These are phyloP conservation scores for Cryptophagus acutangulus DNA, from an alignment of 2,888 invertebrate genomes.

Conservation along the genomic window DNA sequence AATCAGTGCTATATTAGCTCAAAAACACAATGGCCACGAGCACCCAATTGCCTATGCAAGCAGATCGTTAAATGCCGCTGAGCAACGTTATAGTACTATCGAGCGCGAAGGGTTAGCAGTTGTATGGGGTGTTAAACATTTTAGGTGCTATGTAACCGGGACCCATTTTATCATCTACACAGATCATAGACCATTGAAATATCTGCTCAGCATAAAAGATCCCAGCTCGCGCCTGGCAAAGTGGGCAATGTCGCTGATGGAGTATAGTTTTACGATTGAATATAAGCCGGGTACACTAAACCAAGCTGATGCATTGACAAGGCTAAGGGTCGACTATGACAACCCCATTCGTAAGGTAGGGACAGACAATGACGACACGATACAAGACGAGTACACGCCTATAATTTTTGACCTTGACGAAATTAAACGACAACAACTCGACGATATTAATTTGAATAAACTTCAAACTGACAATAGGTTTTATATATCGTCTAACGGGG, in stretches of 20 bases:
- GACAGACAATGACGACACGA: neutral
- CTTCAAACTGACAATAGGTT: neutral
- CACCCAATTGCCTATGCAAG: slow-evolving; percentile 5
- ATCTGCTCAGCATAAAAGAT: slow-evolving; percentile 21
- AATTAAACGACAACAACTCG: neutral
- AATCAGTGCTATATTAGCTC: slow-evolving; percentile 3
- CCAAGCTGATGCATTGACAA: slow-evolving; percentile 1
- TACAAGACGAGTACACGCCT: neutral
- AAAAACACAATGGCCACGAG: neutral
- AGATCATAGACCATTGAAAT: slow-evolving; percentile 27
- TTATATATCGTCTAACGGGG: neutral
- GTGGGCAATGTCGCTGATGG: slow-evolving; percentile 18
- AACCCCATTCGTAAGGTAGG: neutral
- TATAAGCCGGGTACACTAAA: slow-evolving; percentile 6
- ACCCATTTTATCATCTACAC: slow-evolving; percentile 26
- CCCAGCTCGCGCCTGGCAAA: slow-evolving; percentile 20
- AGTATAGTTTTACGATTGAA: slow-evolving; percentile 12
- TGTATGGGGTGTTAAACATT: slow-evolving; percentile 25
- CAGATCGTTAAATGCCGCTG: slow-evolving; percentile 15
- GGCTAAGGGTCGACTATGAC: neutral
- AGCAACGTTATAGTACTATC: slow-evolving; percentile 24
- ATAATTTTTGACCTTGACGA: neutral
- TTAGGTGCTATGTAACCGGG: slow-evolving; percentile 27
- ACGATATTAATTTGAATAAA: neutral
- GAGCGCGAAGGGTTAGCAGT: slow-evolving; percentile 30